Conservation (phyloP, 2,797 vertebrate genomes). For the Chanos chanos region DNA sequence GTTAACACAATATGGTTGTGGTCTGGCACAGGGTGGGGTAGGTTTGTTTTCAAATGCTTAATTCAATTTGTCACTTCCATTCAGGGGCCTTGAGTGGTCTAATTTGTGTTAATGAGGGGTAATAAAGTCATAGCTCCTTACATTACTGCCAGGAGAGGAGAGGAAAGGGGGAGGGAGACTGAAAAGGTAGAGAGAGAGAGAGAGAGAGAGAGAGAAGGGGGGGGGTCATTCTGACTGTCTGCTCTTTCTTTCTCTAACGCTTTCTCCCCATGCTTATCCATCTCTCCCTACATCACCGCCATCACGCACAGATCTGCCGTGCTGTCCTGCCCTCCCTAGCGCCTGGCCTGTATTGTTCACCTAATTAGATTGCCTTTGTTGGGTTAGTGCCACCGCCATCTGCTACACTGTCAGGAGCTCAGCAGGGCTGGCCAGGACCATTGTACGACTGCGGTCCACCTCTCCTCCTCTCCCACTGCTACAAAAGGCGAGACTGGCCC, state of each 20-base stretch:
- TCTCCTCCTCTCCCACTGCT: slow-evolving; percentile 41
- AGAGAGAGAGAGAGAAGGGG: slow-evolving; percentile 8
- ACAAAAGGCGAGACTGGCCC: slow-evolving; percentile 44
- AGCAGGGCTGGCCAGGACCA: slow-evolving; percentile 33
- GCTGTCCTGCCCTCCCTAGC: slow-evolving; percentile 26
- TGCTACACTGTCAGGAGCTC: slow-evolving; percentile 64
- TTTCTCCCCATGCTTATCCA: slow-evolving; percentile 29
- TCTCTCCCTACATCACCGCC: slow-evolving; percentile 38
- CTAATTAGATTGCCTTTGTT: slow-evolving; percentile 82
- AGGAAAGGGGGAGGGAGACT: slow-evolving; percentile 38
- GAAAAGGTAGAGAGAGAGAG: slow-evolving; percentile 45
- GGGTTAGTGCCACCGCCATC: slow-evolving; percentile 76
- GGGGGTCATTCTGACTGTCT: slow-evolving; percentile 49
- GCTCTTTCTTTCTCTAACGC: slow-evolving; percentile 22
- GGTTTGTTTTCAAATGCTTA: slow-evolving; percentile 78
- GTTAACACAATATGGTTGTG: slow-evolving; percentile 72
- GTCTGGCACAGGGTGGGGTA: slow-evolving; percentile 62
- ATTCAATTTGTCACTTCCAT: slow-evolving; percentile 82
- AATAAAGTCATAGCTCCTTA: slow-evolving; percentile 81
- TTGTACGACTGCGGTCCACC: slow-evolving; percentile 52
- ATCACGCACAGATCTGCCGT: slow-evolving; percentile 35
- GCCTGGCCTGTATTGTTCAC: slow-evolving; percentile 66
- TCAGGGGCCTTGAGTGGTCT: slow-evolving; percentile 74
- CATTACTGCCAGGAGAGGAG: slow-evolving; percentile 68
- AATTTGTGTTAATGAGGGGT: slow-evolving; percentile 85